Conservation (phyloP, 2,888 invertebrate species). For the Meteorus colon region DNA sequence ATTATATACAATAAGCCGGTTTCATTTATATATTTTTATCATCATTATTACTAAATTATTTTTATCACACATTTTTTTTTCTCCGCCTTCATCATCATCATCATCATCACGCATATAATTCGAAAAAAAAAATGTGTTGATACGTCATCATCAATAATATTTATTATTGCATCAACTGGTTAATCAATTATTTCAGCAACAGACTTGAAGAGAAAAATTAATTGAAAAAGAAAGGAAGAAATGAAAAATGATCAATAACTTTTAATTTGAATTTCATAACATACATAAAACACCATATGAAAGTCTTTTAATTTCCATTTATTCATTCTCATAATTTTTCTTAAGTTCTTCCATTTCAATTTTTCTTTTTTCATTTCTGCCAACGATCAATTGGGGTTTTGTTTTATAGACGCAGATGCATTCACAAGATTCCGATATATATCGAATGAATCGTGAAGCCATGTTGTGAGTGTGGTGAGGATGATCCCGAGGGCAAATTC, state of each 20-base stretch:
- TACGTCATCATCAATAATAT: slow-evolving; percentile 24
- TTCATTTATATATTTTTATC: slow-evolving; percentile 38
- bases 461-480: slow-evolving; percentile 42
- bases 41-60: slow-evolving; percentile 18
- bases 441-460: slow-evolving; percentile 38
- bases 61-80: slow-evolving; percentile 38
- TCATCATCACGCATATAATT: slow-evolving; percentile 10
- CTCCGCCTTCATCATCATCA: slow-evolving; percentile 7
- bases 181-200: slow-evolving; percentile 1
- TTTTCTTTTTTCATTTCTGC: neutral
- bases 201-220: neutral
- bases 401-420: slow-evolving; percentile 33
- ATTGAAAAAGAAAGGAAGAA: neutral
- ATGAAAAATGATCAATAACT: neutral
- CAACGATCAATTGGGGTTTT: slow-evolving; percentile 22
- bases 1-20: slow-evolving; percentile 41
- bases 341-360: neutral
- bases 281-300: neutral
- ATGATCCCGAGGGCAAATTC: slow-evolving; percentile 56
- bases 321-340: neutral
- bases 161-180: slow-evolving; percentile 6
- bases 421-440: slow-evolving; percentile 37
- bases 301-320: neutral
- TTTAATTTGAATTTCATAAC: neutral
- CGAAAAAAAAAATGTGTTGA: neutral